Percentiles rank a stretch among this genome's conserved stretches.
Conservation (phyloP, 2,113 vertebrate species). For the Taxidea taxus region DNA sequence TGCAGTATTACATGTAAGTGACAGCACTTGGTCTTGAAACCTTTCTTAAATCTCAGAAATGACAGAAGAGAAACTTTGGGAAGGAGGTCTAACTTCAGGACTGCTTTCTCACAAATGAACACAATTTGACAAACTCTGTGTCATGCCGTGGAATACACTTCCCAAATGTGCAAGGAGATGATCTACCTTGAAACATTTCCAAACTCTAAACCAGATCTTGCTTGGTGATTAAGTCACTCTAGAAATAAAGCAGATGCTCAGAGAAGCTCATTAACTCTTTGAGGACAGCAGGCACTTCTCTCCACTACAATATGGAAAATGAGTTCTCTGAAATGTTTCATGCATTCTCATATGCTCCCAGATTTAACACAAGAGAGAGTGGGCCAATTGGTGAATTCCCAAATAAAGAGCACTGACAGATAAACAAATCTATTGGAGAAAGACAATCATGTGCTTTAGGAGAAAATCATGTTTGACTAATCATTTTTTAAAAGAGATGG, state of each 20-base stretch:
- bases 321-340: not conserved
- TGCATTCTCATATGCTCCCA: accelerated
- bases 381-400: not conserved
- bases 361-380: not conserved
- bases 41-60: slow-evolving; percentile 41
- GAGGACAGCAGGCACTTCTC: not conserved
- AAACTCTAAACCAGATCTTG: not conserved
- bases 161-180: not conserved
- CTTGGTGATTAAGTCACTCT: not conserved
- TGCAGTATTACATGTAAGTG: not conserved
- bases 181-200: not conserved
- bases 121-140: slow-evolving; percentile 25
- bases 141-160: not conserved
- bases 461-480: not conserved
- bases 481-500: not conserved
- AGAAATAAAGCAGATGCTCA: not conserved
- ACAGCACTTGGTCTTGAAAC: not conserved
- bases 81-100: slow-evolving; percentile 2
- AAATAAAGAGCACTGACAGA: not conserved
- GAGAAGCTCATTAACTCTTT: not conserved
- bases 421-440: not conserved
- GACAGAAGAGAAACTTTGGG: not conserved
- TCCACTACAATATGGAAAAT: not conserved
- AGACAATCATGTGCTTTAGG: not conserved
- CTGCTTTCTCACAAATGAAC: slow-evolving; percentile 54